Evolutionary conservation across 2,888 invertebrate genomes (phyloP).

Genomic region (Fabriciana adippe): DNA sequence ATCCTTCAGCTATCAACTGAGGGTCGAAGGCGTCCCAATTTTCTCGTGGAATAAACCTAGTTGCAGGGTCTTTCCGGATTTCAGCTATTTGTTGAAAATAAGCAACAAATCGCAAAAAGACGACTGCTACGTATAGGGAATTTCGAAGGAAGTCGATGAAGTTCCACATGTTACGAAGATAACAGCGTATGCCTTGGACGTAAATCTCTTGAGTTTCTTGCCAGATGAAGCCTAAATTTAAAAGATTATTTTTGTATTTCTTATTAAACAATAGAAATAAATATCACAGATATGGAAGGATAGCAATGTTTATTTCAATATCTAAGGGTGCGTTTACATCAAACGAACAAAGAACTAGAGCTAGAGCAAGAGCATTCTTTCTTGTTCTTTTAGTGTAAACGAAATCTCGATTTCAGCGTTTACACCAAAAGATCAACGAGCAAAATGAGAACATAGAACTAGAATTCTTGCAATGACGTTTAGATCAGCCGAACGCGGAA

Average conservation of each 20-base stretch:
- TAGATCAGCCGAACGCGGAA: too few species aligned
- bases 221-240: conserved; percentile 89
- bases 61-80: conserved; percentile 85
- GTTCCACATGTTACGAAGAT: conserved; percentile 97
- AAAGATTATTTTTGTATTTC: not conserved
- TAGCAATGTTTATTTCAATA: too few species aligned
- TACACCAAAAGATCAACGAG: too few species aligned
- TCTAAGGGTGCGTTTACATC: too few species aligned
- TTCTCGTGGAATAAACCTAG: conserved; percentile 90
- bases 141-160: conserved; percentile 97
- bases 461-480: too few species aligned
- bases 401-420: too few species aligned
- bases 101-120: conserved; percentile 85
- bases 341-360: too few species aligned
- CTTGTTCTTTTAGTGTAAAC: too few species aligned
- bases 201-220: conserved; percentile 96
- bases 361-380: too few species aligned
- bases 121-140: conserved; percentile 89
- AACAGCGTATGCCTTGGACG: conserved; percentile 92
- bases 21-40: conserved; percentile 97
- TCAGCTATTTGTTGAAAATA: conserved; percentile 89
- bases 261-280: too few species aligned
- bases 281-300: too few species aligned
- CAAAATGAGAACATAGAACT: too few species aligned
- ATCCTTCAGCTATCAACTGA: conserved; percentile 94